Conservation (phyloP, 37 sponge, comb jelly and placozoan genomes). For the Corticium candelabrum region DNA sequence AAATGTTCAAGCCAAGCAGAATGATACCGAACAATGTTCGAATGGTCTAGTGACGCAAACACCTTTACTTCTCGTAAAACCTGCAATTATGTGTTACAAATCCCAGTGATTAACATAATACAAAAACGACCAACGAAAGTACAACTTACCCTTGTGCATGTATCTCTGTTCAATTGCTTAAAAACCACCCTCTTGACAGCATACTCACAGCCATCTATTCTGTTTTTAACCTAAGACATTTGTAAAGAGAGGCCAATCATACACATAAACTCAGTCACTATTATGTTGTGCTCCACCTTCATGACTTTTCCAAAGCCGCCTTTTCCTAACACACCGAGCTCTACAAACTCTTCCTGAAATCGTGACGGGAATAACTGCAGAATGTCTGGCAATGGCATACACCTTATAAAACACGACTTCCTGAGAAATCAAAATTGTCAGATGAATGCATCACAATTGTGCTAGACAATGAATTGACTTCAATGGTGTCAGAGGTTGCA, state of each 20-base stretch:
- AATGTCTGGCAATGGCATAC: neutral
- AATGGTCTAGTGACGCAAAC: conserved; percentile 6
- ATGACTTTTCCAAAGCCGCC: conserved; percentile 10
- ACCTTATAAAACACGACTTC: neutral
- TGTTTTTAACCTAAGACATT: neutral
- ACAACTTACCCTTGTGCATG: neutral
- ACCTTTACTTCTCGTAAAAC: neutral
- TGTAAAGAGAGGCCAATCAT: neutral
- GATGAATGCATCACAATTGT: neutral
- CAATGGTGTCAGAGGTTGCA: neutral
- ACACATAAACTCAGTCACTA: neutral
- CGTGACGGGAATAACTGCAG: too few relatives aligned
- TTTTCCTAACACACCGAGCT: neutral
- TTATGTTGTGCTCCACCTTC: neutral
- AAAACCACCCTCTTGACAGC: neutral
- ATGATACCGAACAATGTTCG: conserved; percentile 5
- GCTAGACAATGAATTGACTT: neutral
- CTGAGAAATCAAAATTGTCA: neutral
- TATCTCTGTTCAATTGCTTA: neutral
- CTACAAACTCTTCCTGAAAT: neutral
- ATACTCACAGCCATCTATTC: neutral
- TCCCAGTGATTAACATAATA: neutral
- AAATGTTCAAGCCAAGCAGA: conserved; percentile 8
- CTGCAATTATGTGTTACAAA: neutral
- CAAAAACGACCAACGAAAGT: neutral